Evolutionary conservation across 2,888 invertebrate genomes (phyloP).

Genomic region (Macrosoma leucophasiata): DNA sequence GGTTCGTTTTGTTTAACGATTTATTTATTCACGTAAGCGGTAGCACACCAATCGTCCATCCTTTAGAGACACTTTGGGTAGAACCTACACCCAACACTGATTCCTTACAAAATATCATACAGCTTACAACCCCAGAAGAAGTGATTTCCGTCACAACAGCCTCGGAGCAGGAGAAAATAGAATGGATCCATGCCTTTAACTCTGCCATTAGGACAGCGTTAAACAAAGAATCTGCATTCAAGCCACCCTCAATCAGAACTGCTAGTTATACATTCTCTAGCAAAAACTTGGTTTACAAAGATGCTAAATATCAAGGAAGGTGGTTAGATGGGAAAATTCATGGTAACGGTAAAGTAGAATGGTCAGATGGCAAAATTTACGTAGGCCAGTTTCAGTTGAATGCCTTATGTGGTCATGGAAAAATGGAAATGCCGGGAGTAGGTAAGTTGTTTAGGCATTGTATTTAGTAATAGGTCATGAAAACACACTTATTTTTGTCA

Average conservation of each 20-base stretch:
- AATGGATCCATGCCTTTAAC: conserved; percentile 87
- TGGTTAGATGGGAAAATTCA: conserved; percentile 91
- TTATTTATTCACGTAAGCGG: conserved; percentile 85
- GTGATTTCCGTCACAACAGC: conserved; percentile 79
- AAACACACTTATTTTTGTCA: background rate
- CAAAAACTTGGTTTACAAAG: conserved; percentile 82
- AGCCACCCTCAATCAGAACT: conserved; percentile 82
- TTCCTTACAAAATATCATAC: conserved; percentile 77
- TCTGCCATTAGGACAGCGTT: conserved; percentile 81
- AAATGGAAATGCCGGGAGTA: conserved; percentile 78
- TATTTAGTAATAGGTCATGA: too few species aligned
- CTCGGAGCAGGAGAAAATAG: conserved; percentile 82
- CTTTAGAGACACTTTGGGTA: conserved; percentile 86
- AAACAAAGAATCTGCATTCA: conserved; percentile 76
- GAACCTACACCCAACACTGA: conserved; percentile 82
- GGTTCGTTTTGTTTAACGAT: conserved; percentile 89
- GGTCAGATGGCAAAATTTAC: conserved; percentile 87
- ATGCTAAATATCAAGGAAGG: conserved; percentile 85
- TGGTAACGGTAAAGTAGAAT: conserved; percentile 87
- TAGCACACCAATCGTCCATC: conserved; percentile 79
- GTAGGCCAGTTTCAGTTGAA: conserved; percentile 88
- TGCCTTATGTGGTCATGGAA: conserved; percentile 82
- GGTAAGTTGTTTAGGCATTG: conserved; percentile 38
- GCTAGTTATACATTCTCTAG: conserved; percentile 82
- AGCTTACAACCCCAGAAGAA: conserved; percentile 87